Conservation (phyloP, 2,888 invertebrate genomes). For the Aethes cnicana region DNA sequence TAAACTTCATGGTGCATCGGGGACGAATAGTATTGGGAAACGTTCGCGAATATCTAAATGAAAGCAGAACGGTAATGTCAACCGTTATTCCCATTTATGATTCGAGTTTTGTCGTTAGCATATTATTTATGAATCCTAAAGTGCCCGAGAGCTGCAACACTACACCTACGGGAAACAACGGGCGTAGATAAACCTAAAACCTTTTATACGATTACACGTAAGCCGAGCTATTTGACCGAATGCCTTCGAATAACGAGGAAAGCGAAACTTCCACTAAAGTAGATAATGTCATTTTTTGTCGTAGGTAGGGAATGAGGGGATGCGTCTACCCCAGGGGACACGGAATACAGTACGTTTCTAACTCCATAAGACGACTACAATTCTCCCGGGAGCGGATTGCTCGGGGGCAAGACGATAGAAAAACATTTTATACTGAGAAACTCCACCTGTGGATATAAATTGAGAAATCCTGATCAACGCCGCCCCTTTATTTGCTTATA, state of each 20-base stretch:
- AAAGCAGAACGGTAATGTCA: constrained; percentile 47
- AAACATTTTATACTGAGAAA: constrained; percentile 71
- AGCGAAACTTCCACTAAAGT: constrained; percentile 58
- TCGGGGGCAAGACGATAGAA: constrained; percentile 61
- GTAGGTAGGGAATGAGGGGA: constrained; percentile 55
- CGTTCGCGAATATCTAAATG: constrained; percentile 25
- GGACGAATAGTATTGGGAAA: constrained; percentile 27
- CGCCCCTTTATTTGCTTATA: constrained; percentile 39
- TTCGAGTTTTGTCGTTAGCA: constrained; percentile 52
- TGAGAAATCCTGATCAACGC: constrained; percentile 53
- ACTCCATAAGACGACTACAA: constrained; percentile 77
- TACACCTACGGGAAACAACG: constrained; percentile 32
- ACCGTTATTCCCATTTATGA: constrained; percentile 50
- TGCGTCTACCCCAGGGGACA: constrained; percentile 64
- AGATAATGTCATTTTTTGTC: constrained; percentile 69
- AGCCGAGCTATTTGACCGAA: constrained; percentile 17
- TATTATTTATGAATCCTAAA: constrained; percentile 63
- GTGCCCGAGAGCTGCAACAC: constrained; percentile 47
- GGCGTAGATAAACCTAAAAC: constrained; percentile 13
- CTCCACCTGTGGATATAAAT: constrained; percentile 63
- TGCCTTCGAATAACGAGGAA: constrained; percentile 40
- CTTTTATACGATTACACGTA: constrained; percentile 8
- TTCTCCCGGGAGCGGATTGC: constrained; percentile 57
- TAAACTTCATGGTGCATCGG: constrained; percentile 26
- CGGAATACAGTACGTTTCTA: constrained; percentile 67